Evolutionary conservation across 2,888 invertebrate species (phyloP).

Genomic region (Thecophora atra): DNA sequence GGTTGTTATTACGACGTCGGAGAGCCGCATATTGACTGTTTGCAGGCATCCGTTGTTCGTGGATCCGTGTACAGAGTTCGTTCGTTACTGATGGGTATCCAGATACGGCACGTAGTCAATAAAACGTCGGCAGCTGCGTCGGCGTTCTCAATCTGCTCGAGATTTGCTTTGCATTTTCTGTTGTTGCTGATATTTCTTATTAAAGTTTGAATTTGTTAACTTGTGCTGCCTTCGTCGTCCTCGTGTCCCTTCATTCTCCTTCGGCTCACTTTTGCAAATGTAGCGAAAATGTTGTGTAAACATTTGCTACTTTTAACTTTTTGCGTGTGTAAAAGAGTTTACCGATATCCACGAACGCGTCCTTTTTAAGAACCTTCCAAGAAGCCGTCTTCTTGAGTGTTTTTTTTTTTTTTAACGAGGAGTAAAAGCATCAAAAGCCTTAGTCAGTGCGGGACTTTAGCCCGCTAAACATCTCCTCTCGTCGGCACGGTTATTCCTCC

Average conservation of each 20-base stretch:
- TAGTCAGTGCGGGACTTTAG: too few species aligned
- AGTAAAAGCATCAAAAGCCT: too few species aligned
- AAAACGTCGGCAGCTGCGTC: slow-evolving; percentile 48
- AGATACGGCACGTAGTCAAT: slow-evolving; percentile 66
- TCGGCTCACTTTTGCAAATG: background rate
- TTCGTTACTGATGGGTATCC: slow-evolving; percentile 47
- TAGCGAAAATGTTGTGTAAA: slow-evolving; percentile 7
- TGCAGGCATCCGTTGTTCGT: background rate
- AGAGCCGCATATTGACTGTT: background rate
- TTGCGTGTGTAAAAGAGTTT: too few species aligned
- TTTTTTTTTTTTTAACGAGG: too few species aligned
- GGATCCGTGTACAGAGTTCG: background rate
- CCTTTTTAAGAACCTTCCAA: background rate
- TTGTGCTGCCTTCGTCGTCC: background rate
- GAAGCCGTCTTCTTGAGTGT: too few species aligned
- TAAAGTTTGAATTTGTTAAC: too few species aligned
- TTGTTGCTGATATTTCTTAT: background rate
- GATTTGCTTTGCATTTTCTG: slow-evolving; percentile 6
- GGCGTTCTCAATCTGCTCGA: background rate
- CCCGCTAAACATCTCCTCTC: too few species aligned
- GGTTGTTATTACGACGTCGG: background rate
- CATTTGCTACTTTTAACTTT: background rate
- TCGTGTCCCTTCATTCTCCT: background rate
- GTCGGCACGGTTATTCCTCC: too few species aligned
- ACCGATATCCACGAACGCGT: slow-evolving; percentile 7